phyloP scores from a whole-genome alignment of 1,140 invertebrate species.

The Phortica variegata region DNA sequence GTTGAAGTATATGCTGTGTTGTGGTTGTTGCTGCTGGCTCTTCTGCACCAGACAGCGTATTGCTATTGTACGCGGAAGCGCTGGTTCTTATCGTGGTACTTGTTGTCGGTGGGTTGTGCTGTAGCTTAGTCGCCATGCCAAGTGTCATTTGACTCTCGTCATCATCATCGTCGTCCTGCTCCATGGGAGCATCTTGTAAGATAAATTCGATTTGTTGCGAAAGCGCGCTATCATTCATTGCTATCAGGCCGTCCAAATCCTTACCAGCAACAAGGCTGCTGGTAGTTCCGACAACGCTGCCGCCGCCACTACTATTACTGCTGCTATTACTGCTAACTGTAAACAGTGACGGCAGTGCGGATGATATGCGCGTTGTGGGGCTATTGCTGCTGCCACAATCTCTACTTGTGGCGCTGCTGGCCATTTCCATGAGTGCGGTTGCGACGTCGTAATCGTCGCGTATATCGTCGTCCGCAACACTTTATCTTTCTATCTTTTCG shows the following conservation, averaged over 20 bases:
- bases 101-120: constrained; percentile 47
- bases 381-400: constrained; percentile 8
- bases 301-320: background rate
- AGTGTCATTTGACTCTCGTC: constrained; percentile 34
- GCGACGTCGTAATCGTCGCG: background rate
- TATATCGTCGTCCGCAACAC: constrained; percentile 3
- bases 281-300: constrained; percentile 13
- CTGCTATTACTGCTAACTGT: background rate
- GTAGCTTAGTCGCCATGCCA: constrained; percentile 21
- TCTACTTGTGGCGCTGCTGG: constrained; percentile 29
- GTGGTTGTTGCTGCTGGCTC: constrained; percentile 3
- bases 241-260: constrained; percentile 52
- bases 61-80: constrained; percentile 27
- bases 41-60: no score
- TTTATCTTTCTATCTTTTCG: constrained; percentile 8
- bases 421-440: constrained; percentile 23
- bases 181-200: constrained; percentile 55
- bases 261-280: constrained; percentile 16
- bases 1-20: constrained; percentile 18
- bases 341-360: constrained; percentile 37
- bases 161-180: constrained; percentile 32
- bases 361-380: constrained; percentile 11
- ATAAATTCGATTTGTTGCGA: constrained; percentile 58
- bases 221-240: constrained; percentile 54
- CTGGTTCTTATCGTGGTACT: constrained; percentile 26